Evolutionary conservation across 2,797 vertebrate genomes (phyloP), one percentile per base, ranked within the genome.

Genomic region (Paedocypris micromegethes): DNA sequence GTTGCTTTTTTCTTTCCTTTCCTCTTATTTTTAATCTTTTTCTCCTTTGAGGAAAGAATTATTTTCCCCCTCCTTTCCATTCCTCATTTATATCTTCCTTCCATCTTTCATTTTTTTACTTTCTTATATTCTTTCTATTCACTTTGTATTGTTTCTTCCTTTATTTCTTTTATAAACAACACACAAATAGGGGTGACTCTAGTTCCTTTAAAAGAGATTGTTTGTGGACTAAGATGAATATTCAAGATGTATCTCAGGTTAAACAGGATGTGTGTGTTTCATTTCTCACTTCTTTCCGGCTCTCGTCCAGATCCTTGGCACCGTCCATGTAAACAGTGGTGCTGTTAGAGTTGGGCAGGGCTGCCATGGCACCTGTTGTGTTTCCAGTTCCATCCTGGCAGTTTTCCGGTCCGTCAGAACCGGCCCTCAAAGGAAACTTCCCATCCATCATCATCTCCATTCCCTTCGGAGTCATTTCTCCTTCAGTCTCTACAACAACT

Each of bases 401-500:
- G 46, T 61, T 66, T 37, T 79, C 77, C 4, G 75, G 53, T 0
- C 77, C 79, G 0, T 78, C 41, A 0, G 79, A 57, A 2, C 84
- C 81, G 0, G 84, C 81, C 47, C 73, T 73, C 0, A 77, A 65
- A 3, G 86, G 81, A 56, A 92, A 86, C 73, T 92, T 93, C 4
- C 93, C 92, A 0, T 94, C 93, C 88, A 92, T 83, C 56, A 89
- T 82, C 61, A 85, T 55, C 38, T 96, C 94, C 2, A 85, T 87
- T 58, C 85, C 92, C 83, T 94, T 89, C 42, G 92, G 91, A 0
- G 75, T 77, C 0, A 87, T 82, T 72, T 96, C 93, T 0, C 92
- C 96, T 72, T 98, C 94, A 2, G 95, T 90, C 70, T 94, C 94
- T 39, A 96, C 93, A 64, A 97, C 94, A 53, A 98, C 94, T 64